Evolutionary conservation across 2,797 vertebrate species (phyloP).

Genomic region (Tapera naevia): DNA sequence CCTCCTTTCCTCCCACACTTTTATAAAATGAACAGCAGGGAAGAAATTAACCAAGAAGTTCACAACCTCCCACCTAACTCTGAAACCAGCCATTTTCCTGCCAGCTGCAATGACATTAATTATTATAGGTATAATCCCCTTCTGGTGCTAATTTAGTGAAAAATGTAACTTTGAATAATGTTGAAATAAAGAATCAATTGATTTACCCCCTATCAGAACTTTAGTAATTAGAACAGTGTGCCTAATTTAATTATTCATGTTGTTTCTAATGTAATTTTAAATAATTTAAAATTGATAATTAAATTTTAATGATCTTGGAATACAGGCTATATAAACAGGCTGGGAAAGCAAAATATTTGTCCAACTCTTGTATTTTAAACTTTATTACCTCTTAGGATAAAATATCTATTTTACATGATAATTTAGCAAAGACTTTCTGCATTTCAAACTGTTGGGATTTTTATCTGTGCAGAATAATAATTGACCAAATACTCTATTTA

Average conservation of each 20-base stretch:
- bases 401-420: not conserved
- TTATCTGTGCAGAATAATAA: not conserved
- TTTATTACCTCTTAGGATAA: not conserved
- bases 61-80: not conserved
- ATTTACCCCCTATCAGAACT: not conserved
- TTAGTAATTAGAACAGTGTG: not conserved
- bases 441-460: not conserved
- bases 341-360: not conserved
- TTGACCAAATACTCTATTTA: not conserved
- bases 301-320: not conserved
- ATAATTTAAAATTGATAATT: not conserved
- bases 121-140: not conserved
- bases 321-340: not conserved
- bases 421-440: not conserved
- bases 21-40: not conserved
- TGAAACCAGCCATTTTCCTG: not conserved
- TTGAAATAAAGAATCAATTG: not conserved
- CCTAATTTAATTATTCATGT: not conserved
- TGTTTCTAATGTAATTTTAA: constrained; percentile 29
- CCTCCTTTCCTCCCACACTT: not conserved
- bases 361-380: not conserved
- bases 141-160: not conserved
- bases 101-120: not conserved
- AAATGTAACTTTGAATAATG: not conserved
- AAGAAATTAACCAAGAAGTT: not conserved